Conservation (phyloP, 2,113 vertebrate species). For the Reinhardtius hippoglossoides region DNA sequence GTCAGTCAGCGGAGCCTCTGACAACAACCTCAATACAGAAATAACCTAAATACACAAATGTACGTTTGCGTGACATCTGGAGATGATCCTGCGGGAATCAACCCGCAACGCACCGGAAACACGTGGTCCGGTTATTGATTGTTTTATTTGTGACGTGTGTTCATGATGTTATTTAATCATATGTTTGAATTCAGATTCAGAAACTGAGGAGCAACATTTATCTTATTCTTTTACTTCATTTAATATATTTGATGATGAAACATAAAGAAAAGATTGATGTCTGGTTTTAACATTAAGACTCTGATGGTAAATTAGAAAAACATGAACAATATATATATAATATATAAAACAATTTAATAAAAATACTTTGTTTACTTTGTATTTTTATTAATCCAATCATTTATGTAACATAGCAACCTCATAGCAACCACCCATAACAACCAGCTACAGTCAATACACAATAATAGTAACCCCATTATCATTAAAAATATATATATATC, state of each 20-base stretch:
- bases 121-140: neutral
- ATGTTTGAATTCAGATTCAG: no score
- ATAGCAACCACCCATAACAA: neutral
- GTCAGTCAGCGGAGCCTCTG: constrained; percentile 22
- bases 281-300: no score
- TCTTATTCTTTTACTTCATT: no score
- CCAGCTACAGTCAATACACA: no score
- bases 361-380: no score
- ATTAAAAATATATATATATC: no score
- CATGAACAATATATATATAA: neutral
- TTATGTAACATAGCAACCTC: neutral
- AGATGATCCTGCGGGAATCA: constrained; percentile 47
- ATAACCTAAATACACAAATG: constrained; percentile 68
- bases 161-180: no score
- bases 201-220: no score
- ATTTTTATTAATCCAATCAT: no score
- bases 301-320: neutral
- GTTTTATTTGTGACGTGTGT: neutral
- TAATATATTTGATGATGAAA: no score
- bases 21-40: constrained; percentile 65
- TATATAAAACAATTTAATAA: neutral
- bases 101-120: neutral
- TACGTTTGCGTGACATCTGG: constrained; percentile 48
- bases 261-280: no score
- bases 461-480: no score